phyloP scores from a whole-genome alignment of 2,888 invertebrate species.

The Macrosiphum euphorbiae region DNA sequence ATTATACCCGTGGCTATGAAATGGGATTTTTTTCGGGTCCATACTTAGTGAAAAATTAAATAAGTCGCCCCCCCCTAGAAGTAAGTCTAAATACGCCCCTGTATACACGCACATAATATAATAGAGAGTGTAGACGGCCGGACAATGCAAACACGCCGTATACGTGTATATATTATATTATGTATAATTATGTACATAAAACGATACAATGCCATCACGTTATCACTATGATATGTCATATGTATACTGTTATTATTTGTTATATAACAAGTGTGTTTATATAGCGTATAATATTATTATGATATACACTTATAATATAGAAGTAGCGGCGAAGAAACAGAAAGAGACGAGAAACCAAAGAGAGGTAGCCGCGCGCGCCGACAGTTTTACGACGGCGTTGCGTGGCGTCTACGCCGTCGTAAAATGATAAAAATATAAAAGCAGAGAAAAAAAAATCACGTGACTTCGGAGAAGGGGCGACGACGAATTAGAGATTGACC shows the following conservation, averaged over 20 bases:
- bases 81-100: no score
- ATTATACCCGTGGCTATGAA: no score
- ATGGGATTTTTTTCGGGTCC: no score
- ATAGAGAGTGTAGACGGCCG: no score
- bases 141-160: background rate
- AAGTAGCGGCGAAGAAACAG: conserved; percentile 14
- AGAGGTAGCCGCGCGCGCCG: conserved; percentile 54
- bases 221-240: background rate
- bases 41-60: no score
- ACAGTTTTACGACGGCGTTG: conserved; percentile 46
- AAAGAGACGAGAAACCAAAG: conserved; percentile 25
- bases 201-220: background rate
- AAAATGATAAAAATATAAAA: conserved; percentile 33
- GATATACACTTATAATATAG: background rate
- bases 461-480: background rate
- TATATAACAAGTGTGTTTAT: background rate
- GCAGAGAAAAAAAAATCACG: background rate
- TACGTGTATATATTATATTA: background rate
- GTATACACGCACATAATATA: no score
- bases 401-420: conserved; percentile 19
- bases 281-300: background rate
- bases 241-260: background rate
- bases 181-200: background rate
- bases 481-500: conserved; percentile 26
- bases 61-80: no score